These are phyloP conservation scores for Enteromius thamalakanensis DNA, from an alignment of 2,797 vertebrate genomes.

Conservation along the genomic window DNA sequence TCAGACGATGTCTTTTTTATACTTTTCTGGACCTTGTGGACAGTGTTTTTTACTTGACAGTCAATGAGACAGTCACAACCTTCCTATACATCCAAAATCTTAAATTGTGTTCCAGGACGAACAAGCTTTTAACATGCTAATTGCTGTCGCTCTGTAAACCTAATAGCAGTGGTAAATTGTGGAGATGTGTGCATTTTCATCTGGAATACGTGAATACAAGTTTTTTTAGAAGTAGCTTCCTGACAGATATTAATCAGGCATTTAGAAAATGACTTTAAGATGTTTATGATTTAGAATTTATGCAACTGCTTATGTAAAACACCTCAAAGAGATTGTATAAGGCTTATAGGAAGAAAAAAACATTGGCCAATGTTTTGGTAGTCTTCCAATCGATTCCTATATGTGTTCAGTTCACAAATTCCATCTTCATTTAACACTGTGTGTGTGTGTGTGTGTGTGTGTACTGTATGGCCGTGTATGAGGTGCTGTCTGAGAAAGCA, in stretches of 20 bases:
- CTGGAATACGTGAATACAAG: neutral
- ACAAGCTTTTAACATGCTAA: neutral
- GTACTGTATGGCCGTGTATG: slow-evolving; percentile 3
- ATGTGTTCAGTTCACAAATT: neutral
- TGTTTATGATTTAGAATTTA: slow-evolving; percentile 5
- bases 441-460: neutral
- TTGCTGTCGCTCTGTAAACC: neutral
- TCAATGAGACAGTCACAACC: too few species aligned
- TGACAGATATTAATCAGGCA: neutral
- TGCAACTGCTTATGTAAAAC: slow-evolving; percentile 8
- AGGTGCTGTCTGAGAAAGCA: slow-evolving; percentile 60
- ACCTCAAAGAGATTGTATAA: neutral
- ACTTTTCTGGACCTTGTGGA: too few species aligned
- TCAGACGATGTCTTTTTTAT: too few species aligned
- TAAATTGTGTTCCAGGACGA: too few species aligned
- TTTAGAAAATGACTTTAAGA: neutral
- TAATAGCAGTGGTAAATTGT: neutral
- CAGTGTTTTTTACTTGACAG: too few species aligned
- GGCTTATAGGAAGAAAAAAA: neutral
- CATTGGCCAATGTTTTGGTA: neutral
- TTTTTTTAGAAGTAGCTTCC: neutral
- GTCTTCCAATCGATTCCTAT: neutral
- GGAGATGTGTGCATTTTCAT: neutral
- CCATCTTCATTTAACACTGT: neutral
- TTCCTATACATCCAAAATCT: too few species aligned